phyloP scores from a whole-genome alignment of 2,113 vertebrate species.

The Perca flavescens region DNA sequence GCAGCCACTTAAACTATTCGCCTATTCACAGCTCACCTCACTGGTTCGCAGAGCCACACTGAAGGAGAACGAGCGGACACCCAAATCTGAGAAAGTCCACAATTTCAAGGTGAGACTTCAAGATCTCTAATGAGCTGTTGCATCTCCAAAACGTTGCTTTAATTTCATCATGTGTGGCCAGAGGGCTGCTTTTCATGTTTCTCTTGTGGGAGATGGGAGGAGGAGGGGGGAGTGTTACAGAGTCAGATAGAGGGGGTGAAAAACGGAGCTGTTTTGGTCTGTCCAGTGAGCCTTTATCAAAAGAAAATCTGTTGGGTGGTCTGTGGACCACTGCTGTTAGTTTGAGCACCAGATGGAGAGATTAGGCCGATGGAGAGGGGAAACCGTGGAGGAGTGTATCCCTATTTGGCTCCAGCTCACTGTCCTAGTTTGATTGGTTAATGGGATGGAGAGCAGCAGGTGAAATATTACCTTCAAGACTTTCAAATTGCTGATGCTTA shows the following conservation, averaged over 20 bases:
- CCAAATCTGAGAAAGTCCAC: slow-evolving; percentile 97
- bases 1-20: slow-evolving; percentile 99
- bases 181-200: slow-evolving; percentile 35
- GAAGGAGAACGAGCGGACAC: slow-evolving; percentile 93
- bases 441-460: slow-evolving; percentile 76
- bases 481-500: slow-evolving; percentile 68
- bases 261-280: slow-evolving; percentile 71
- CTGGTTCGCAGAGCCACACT: slow-evolving; percentile 93
- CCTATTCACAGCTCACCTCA: slow-evolving; percentile 99
- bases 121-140: not conserved
- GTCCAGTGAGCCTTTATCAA: slow-evolving; percentile 72
- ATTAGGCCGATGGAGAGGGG: slow-evolving; percentile 72
- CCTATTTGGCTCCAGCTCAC: slow-evolving; percentile 81
- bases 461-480: slow-evolving; percentile 62
- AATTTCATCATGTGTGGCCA: slow-evolving; percentile 66
- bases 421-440: slow-evolving; percentile 78
- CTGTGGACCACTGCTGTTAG: slow-evolving; percentile 68
- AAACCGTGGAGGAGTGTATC: slow-evolving; percentile 80
- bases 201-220: slow-evolving; percentile 27
- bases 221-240: slow-evolving; percentile 27
- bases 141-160: slow-evolving; percentile 19
- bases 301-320: slow-evolving; percentile 75
- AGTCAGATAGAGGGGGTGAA: slow-evolving; percentile 46
- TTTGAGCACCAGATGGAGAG: slow-evolving; percentile 81
- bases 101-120: slow-evolving; percentile 97